Conservation (phyloP, 1,140 invertebrate species). For the Drosophila pseudoobscura region DNA sequence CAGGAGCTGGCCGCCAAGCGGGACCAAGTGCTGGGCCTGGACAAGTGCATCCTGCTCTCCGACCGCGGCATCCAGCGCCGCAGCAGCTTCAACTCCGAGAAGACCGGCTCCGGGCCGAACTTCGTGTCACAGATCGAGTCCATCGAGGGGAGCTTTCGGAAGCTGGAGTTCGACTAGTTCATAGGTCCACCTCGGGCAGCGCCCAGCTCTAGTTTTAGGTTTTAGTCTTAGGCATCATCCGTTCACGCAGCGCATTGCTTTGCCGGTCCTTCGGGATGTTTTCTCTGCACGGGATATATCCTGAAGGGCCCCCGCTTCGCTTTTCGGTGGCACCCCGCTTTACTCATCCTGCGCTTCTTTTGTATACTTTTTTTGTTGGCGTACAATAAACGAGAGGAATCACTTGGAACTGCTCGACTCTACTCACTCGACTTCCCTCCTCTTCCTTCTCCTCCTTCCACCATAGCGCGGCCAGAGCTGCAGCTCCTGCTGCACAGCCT, state of each 20-base stretch:
- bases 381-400: slow-evolving; percentile 71
- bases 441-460: background rate
- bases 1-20: slow-evolving; percentile 86
- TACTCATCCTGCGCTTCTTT: slow-evolving; percentile 73
- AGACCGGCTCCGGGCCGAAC: slow-evolving; percentile 68
- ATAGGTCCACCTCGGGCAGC: background rate
- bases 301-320: slow-evolving; percentile 51
- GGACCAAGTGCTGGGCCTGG: slow-evolving; percentile 86
- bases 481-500: slow-evolving; percentile 44
- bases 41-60: slow-evolving; percentile 88
- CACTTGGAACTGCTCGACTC: slow-evolving; percentile 9
- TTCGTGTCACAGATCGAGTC: slow-evolving; percentile 82
- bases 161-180: slow-evolving; percentile 88
- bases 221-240: slow-evolving; percentile 65
- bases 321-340: slow-evolving; percentile 72
- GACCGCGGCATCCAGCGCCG: slow-evolving; percentile 84
- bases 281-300: background rate
- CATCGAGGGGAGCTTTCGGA: slow-evolving; percentile 88
- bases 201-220: slow-evolving; percentile 29
- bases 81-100: slow-evolving; percentile 84
- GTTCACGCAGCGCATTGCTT: slow-evolving; percentile 61
- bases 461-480: slow-evolving; percentile 49
- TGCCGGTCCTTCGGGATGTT: slow-evolving; percentile 36
- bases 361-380: slow-evolving; percentile 56
- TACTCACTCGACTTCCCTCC: slow-evolving; percentile 26